phyloP scores from a whole-genome alignment of 2,113 vertebrate species.

The Sinocyclocheilus maitianheensis region DNA sequence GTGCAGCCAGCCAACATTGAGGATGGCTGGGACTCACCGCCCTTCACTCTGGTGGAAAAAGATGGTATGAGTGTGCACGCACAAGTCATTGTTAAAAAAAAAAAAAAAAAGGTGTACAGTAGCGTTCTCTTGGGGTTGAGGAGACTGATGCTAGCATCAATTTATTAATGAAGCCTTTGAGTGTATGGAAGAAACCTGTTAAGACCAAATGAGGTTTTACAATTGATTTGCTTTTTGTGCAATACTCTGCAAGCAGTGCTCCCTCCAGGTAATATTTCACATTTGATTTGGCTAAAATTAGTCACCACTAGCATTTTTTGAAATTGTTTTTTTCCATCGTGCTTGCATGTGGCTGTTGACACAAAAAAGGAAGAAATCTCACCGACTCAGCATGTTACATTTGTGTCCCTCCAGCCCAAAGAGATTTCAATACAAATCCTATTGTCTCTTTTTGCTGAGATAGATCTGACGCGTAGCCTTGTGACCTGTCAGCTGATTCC shows the following conservation, averaged over 20 bases:
- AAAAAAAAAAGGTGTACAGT: neutral
- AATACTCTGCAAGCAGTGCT: conserved; percentile 1
- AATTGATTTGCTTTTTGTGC: conserved; percentile 16
- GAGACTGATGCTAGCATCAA: neutral
- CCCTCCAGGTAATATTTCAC: conserved; percentile 7
- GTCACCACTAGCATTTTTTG: neutral
- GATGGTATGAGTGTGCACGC: conserved; percentile 78
- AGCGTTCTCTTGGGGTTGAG: neutral
- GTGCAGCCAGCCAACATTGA: conserved; percentile 88
- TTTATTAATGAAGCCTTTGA: neutral
- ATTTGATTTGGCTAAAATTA: conserved; percentile 16
- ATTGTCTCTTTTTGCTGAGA: conserved; percentile 20
- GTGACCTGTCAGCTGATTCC: conserved; percentile 41
- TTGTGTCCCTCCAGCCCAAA: conserved; percentile 1
- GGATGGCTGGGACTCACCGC: conserved; percentile 94
- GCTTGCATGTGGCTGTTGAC: neutral
- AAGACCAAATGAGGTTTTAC: neutral
- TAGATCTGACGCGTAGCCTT: conserved; percentile 26
- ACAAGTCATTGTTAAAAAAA: neutral
- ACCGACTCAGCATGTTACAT: conserved; percentile 16
- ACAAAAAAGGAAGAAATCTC: conserved; percentile 25
- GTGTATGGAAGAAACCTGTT: neutral
- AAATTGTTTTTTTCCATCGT: neutral
- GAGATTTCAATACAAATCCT: conserved; percentile 27
- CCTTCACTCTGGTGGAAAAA: conserved; percentile 90